Base-by-base conservation (phyloP, 1,140 invertebrate genomes). In the Laupala kohalensis region DNA sequence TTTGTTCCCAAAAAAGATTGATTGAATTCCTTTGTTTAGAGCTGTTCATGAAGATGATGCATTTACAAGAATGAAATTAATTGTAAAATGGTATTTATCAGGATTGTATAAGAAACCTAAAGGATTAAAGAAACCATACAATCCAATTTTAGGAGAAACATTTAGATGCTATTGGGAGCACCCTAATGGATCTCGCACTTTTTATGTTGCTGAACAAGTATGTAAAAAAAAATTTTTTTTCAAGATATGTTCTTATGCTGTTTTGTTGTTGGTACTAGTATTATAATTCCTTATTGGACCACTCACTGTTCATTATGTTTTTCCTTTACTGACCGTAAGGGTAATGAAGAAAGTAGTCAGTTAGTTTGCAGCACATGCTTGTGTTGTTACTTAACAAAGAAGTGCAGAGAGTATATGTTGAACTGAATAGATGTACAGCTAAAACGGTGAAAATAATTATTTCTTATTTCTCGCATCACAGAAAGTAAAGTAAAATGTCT, bases 121-220 rank as follows among this genome's bases (percentile, higher is more conserved):
- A 85, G 88, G 95, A 78, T 83, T 96, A n/a, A 97, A 97, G 81
- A 97, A 97, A 79, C 95, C 95, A 0, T 97, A 97, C 78, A 97
- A 97, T 85, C 94, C 95, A 1, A 92, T 97, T 65, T 83, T 97
- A 37, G 95, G 95, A 0, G 95, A 97, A 84, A 91, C 88, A 0
- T 97, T 95, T 81, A 86, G 95, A 0, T 97, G 95, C 77, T 95
- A 89, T 79, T 97, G 94, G 94, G 82, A 89, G 75, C 92, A 96
- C 83, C 85, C 87, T 2, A 91, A 90, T 76, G 89, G 90, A 66
- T 92, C 90, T 64, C 87, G 92, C 69, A 97, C 95, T 3, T 97
- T 94, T 79, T 97, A 97, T 78, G 85, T 97, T 66, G 91, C 95
- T 64, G 95, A 97, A 80, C 95, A 97, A 86, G 91, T 92, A 77